Base-by-base conservation (phyloP, 1,140 invertebrate species). In the Lanistes nyassanus region DNA sequence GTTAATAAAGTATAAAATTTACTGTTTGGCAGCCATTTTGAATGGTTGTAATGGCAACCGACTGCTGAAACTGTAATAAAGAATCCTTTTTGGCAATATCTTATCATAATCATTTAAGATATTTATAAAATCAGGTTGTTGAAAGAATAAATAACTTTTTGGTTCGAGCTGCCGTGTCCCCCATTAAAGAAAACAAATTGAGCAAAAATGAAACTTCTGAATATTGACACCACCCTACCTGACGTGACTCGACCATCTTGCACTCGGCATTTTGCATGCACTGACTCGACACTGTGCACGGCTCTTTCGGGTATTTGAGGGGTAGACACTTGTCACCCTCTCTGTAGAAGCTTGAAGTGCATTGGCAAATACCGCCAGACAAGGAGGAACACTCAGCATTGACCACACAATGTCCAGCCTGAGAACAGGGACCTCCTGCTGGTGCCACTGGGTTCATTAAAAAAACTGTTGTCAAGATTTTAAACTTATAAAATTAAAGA, bases 371-470 rank as follows among this genome's bases (percentile, higher is more conserved):
- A 2, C 76, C 76, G 19, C 76, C 76, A 16, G 51, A 58, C 11
- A 26, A 56, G 11, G 76, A 73, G 37, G 76, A 77, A 47, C 76
- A 77, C 31, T 77, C 64, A 0, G 76, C 53, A 39, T 74, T 74
- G 16, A 69, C 72, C 6, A 77, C 71, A 58, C 76, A 77, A 42
- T 69, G 36, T 13, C 65, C 76, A 13, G 65, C 58, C 23, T 72
- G 65, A 0, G 37, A 23, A 64, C 76, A 77, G 26, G 19, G 1
- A n/a, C 60, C 70, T n/a, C 70, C 70, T 21, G 56, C 55, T 26
- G 56, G 55, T 26, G 60, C 53, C 6, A 29, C 70, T 72, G 70
- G n/a, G 11, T 47, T 47, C 19, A 67, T n/a, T 19, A 42, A 39
- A 42, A n/a, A 23, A 39, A 26, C 7, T 3, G 21, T 67, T 31